phyloP scores from a whole-genome alignment of 2,888 invertebrate genomes.

The Xanthia togata region DNA sequence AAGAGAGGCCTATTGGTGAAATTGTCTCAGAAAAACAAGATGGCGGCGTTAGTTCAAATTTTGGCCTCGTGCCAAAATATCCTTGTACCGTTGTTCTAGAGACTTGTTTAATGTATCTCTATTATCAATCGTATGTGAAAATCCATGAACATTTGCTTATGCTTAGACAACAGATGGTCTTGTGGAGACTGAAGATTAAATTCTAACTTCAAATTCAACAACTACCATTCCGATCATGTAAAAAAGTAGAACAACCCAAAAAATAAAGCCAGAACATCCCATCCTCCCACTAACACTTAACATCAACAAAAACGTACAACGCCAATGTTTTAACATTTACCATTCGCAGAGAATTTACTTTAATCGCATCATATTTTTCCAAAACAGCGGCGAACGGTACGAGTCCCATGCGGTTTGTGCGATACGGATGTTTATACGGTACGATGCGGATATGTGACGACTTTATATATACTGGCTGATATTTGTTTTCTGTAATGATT shows the following conservation, averaged over 20 bases:
- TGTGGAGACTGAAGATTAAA: not conserved
- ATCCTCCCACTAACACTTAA: slow-evolving; percentile 32
- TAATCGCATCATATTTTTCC: slow-evolving; percentile 79
- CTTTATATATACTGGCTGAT: not conserved
- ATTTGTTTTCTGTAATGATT: not conserved
- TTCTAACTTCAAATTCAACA: no score
- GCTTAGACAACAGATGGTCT: not conserved
- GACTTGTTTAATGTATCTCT: not conserved
- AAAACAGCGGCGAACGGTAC: slow-evolving; percentile 71
- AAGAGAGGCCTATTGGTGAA: not conserved
- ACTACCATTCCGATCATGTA: not conserved
- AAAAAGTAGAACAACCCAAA: not conserved
- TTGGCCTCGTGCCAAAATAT: not conserved
- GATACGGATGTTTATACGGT: slow-evolving; percentile 52
- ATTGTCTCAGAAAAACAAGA: not conserved
- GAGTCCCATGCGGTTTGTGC: slow-evolving; percentile 71
- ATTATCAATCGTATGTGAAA: no score
- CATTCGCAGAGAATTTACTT: slow-evolving; percentile 68
- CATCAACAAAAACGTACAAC: slow-evolving; percentile 51
- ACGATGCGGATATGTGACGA: slow-evolving; percentile 61
- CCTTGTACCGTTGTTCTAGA: not conserved
- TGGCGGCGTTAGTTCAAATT: not conserved
- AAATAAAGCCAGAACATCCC: slow-evolving; percentile 16
- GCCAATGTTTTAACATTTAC: slow-evolving; percentile 54
- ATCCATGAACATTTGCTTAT: not conserved